Base-by-base conservation (phyloP, 2,888 invertebrate genomes). In the Opisthograptis luteolata region DNA sequence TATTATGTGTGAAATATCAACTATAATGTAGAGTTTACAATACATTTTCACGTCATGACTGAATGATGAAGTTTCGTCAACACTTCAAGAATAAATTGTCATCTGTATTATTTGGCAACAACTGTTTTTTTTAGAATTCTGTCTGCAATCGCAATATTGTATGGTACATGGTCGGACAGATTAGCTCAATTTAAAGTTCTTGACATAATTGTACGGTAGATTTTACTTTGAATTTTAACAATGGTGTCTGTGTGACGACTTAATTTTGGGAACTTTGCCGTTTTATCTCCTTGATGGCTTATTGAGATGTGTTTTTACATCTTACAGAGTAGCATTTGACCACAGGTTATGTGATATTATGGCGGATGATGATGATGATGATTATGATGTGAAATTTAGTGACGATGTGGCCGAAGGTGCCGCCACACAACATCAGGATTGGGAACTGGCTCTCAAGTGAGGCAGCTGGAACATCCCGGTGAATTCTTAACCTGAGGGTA, bases 161-260 rank as follows among this genome's bases (percentile, higher is more conserved):
- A 52, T 27, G 13, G 31, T 35, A 48, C 66, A 64, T 57, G 59
- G 66, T 58, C 41, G 17, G 24, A 61, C 54, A 62, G 60, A 67
- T 64, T 65, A 61, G 62, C 55, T 61, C 52, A 48, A 54, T 58
- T 58, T 50, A 59, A 51, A 70, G 70, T 60, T 77, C 76, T 79
- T 77, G 75, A 74, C 77, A 76, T 77, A 58, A 76, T 79, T 76
- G 62, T 72, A 70, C 59, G 55, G 69, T 73, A 54, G 50, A 61
- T 61, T 58, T 61, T 48, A 15, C 35, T 36, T 39, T 50, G 52
- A 54, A 66, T 24, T 37, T 39, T 60, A 50, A 66, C 57, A 68
- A 63, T 62, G 55, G 53, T 53, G 36, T 41, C 19, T 48, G 36
- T 41, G 14, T 48, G 41, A 48, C 41, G 47, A 41, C 41, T 48